Base-by-base conservation (phyloP, 1,140 invertebrate genomes). In the Maniola jurtina region DNA sequence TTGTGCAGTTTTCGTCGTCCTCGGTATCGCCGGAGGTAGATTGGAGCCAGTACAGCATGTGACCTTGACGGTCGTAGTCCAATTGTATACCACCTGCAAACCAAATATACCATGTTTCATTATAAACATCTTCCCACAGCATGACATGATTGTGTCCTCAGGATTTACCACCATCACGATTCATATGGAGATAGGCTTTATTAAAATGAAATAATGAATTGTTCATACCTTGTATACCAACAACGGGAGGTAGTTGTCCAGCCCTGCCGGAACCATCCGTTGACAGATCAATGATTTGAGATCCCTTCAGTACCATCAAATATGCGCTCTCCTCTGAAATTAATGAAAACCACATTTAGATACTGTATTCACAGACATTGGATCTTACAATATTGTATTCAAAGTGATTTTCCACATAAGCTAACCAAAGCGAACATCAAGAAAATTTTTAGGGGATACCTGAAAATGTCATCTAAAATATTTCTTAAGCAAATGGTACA, bases 241-340 rank as follows among this genome's bases (percentile, higher is more conserved):
- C 96, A 6, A 99, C 94, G 0, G 98, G 97, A 5, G 96, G 95
- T 57, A 98, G 91, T 67, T 94, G 94, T 6, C 97, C 96, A 38
- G 94, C 94, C 64, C 94, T 93, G 11, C 92, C 94, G 64, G 96
- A 95, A 0, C 96, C 95, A 16, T 93, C 95, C 0, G 97, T 78
- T 4, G 95, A 94, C 34, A 98, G 88, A 79, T 98, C 97, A 0
- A 98, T 93, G 42, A 98, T 96, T 80, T 98, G 97, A 0, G 95
- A 95, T 45, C 96, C 96, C 77, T 97, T 95, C 75, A 99, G 94
- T 0, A 99, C 94, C 94, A 99, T 95, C 38, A 99, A 85, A 84
- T 97, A 98, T 0, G 97, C 93, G 7, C 92, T 94, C 77, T 98
- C 97, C 83, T 97, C 97, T 92, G 84, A n/a, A 87, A 88, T 52